Conservation (phyloP, 2,888 invertebrate species). For the Dioctria linearis region DNA sequence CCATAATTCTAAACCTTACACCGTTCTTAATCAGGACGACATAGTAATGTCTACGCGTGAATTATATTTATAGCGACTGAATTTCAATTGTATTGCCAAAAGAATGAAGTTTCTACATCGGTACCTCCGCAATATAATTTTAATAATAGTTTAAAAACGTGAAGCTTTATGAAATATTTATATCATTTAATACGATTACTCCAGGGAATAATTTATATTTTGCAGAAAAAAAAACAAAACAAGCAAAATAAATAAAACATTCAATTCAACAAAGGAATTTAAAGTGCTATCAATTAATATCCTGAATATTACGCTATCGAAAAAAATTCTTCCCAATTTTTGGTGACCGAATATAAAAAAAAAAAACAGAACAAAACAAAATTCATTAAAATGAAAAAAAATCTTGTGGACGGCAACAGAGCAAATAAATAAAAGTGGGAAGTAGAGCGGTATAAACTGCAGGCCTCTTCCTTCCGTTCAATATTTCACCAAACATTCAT, state of each 20-base stretch:
- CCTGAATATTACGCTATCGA: constrained; percentile 19
- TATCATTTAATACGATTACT: too few relatives aligned
- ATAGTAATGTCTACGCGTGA: too few relatives aligned
- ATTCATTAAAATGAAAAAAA: constrained; percentile 45
- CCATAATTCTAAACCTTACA: too few relatives aligned
- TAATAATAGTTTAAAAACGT: too few relatives aligned
- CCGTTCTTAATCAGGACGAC: too few relatives aligned
- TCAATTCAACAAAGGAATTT: constrained; percentile 20
- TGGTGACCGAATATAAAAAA: background rate
- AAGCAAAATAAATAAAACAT: constrained; percentile 8
- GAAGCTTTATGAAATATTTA: too few relatives aligned
- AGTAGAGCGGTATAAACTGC: constrained; percentile 32
- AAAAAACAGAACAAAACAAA: background rate
- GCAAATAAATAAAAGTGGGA: constrained; percentile 35
- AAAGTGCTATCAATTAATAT: constrained; percentile 41
- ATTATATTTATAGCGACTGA: too few relatives aligned
- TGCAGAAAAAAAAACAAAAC: too few relatives aligned
- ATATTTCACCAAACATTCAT: constrained; percentile 44
- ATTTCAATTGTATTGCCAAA: too few relatives aligned
- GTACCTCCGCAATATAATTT: too few relatives aligned
- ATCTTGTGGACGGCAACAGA: constrained; percentile 31
- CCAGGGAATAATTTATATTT: too few relatives aligned
- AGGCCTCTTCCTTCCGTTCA: constrained; percentile 38
- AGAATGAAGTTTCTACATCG: too few relatives aligned
- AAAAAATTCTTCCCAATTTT: constrained; percentile 10